Conservation (phyloP, 2,888 invertebrate genomes). For the Cantharis rufa region DNA sequence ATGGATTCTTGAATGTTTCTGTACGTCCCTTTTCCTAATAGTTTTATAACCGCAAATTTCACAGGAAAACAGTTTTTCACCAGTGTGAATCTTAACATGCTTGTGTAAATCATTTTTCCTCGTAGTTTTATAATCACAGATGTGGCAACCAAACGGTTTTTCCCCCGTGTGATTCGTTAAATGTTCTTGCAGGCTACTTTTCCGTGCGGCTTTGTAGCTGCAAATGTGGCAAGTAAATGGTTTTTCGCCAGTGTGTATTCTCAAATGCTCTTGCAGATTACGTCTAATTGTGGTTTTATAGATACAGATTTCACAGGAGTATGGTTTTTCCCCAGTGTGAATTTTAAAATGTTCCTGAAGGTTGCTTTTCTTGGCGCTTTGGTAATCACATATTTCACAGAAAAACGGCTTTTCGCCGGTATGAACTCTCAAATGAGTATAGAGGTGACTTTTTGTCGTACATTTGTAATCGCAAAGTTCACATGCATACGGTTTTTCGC, state of each 20-base stretch:
- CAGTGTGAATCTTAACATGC: not conserved
- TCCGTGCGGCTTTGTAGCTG: not conserved
- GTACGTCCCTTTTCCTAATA: not conserved
- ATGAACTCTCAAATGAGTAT: not conserved
- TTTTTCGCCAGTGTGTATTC: not conserved
- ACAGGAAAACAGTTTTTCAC: not conserved
- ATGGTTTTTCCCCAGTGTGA: not conserved
- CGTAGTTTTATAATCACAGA: not conserved
- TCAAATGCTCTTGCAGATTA: not conserved
- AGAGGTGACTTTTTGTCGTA: not conserved
- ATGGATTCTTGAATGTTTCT: not conserved
- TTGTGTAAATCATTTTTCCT: not conserved
- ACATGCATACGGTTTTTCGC: not conserved
- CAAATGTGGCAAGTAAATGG: not conserved
- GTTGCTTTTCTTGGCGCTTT: not conserved
- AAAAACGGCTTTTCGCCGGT: not conserved
- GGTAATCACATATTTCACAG: not conserved
- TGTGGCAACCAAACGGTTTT: not conserved
- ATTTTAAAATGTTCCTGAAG: not conserved
- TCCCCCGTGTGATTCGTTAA: not conserved
- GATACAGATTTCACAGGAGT: not conserved
- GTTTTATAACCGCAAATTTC: not conserved
- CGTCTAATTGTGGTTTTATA: not conserved
- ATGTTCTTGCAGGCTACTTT: not conserved
- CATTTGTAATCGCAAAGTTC: not conserved